Percentiles rank a stretch among this genome's conserved stretches.
Conservation (phyloP, 1,140 invertebrate genomes). For the Pseudomyrmex pallidus region DNA sequence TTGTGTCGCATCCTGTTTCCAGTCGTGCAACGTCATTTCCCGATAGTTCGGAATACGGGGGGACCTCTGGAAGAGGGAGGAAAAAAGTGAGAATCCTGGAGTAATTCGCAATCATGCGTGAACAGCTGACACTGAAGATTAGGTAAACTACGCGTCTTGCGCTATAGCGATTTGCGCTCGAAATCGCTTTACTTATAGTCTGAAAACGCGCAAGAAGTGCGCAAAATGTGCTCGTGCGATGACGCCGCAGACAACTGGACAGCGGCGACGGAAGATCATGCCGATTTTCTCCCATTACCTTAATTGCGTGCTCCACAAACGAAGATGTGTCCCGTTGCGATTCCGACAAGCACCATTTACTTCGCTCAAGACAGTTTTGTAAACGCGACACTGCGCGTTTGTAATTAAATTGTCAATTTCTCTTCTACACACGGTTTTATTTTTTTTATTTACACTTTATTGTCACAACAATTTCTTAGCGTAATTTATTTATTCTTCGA, state of each 20-base stretch:
- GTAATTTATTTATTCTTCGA: too few relatives aligned
- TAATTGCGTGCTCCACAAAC: conserved; percentile 29
- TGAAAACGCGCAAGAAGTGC: conserved; percentile 40
- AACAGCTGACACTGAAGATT: conserved; percentile 51
- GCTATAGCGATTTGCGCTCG: conserved; percentile 31
- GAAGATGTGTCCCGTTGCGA: background rate
- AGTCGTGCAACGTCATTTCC: conserved; percentile 70
- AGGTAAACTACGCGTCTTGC: conserved; percentile 49
- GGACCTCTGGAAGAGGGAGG: background rate
- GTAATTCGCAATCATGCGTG: conserved; percentile 68
- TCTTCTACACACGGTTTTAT: too few relatives aligned
- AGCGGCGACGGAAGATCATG: conserved; percentile 16
- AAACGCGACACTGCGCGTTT: too few relatives aligned
- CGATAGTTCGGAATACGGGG: conserved; percentile 18
- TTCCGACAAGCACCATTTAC: background rate
- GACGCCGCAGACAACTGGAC: conserved; percentile 18
- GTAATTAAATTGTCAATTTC: too few relatives aligned
- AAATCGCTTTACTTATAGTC: conserved; percentile 55
- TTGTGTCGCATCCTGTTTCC: conserved; percentile 69
- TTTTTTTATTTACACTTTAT: too few relatives aligned
- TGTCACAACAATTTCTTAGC: too few relatives aligned
- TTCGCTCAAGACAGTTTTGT: background rate
- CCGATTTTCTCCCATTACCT: conserved; percentile 50
- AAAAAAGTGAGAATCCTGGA: conserved; percentile 55
- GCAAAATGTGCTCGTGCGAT: conserved; percentile 37